Evolutionary conservation across 35 echinoderm and acorn worm species (phyloP).

Genomic region (Eucidaris tribuloides): DNA sequence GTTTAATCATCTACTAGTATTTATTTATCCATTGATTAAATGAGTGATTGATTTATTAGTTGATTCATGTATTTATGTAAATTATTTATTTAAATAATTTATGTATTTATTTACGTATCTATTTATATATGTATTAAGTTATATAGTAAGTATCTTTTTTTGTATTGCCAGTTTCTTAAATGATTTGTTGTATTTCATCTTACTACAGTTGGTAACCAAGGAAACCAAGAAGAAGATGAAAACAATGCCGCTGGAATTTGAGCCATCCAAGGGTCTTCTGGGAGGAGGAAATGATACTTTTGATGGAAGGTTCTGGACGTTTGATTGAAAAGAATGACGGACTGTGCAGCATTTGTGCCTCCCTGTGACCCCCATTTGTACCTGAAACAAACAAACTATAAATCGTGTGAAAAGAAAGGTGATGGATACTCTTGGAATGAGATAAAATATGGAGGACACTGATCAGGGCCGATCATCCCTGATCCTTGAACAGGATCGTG

Average conservation of each 20-base stretch:
- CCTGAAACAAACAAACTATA: not conserved
- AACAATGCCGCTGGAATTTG: slow-evolving; percentile 76
- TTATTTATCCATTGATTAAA: not conserved
- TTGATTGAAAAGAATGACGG: slow-evolving; percentile 12
- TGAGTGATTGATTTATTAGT: not conserved
- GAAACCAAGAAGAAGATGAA: slow-evolving; percentile 86
- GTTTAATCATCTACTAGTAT: not conserved
- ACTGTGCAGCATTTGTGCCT: not conserved
- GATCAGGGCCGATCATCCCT: not conserved
- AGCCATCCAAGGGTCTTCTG: slow-evolving; percentile 70
- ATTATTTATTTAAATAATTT: too few relatives aligned
- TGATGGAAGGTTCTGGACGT: slow-evolving; percentile 42
- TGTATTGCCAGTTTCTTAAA: not conserved
- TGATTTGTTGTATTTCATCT: slow-evolving; percentile 5
- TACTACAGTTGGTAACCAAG: slow-evolving; percentile 60
- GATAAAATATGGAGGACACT: not conserved
- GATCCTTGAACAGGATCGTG: not conserved
- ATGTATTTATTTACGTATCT: not conserved
- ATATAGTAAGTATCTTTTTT: not conserved
- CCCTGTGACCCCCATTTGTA: not conserved
- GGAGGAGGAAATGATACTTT: slow-evolving; percentile 70
- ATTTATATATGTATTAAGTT: not conserved
- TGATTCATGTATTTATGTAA: not conserved
- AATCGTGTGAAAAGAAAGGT: not conserved
- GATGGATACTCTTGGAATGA: not conserved